Conservation (phyloP, 2,113 vertebrate genomes). For the Neomonachus schauinslandi region DNA sequence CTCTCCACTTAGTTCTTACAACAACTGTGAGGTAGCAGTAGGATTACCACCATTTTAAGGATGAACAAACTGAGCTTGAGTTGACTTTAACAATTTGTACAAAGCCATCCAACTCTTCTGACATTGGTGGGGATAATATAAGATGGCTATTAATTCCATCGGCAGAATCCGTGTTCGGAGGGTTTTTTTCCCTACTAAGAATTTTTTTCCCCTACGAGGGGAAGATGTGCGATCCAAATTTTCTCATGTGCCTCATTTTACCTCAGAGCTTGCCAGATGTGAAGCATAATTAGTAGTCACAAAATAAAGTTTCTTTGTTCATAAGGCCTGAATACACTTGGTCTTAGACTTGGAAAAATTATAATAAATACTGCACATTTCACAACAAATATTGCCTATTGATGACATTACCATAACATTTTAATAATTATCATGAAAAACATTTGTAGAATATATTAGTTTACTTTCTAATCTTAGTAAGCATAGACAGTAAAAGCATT, state of each 20-base stretch:
- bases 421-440: background rate
- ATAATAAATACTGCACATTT: background rate
- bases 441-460: background rate
- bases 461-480: slow-evolving; percentile 2
- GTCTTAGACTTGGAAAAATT: background rate
- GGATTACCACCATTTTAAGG: background rate
- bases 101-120: background rate
- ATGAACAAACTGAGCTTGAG: background rate
- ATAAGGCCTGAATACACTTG: background rate
- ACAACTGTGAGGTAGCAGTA: background rate
- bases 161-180: background rate
- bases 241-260: background rate
- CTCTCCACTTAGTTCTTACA: background rate
- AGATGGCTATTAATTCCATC: background rate
- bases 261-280: background rate
- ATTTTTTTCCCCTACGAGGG: background rate
- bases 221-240: background rate
- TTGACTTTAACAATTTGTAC: background rate
- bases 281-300: background rate
- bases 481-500: background rate
- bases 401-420: background rate
- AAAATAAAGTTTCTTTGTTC: background rate
- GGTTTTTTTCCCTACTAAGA: background rate
- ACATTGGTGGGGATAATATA: background rate
- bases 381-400: background rate